phyloP scores from a whole-genome alignment of 2,113 vertebrate species.

The Porphyrio hochstetteri region DNA sequence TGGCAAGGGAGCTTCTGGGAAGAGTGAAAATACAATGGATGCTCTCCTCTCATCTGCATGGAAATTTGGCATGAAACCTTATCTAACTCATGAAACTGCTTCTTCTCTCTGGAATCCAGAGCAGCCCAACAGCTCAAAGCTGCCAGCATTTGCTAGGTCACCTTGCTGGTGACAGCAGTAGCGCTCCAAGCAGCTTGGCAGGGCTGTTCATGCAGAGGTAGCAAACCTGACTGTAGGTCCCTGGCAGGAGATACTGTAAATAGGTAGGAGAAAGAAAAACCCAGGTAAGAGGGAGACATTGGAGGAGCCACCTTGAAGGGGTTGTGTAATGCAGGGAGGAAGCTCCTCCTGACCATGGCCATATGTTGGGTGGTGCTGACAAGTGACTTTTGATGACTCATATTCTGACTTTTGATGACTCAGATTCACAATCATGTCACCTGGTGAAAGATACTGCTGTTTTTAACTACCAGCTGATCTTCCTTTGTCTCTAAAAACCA shows the following conservation, averaged over 20 bases:
- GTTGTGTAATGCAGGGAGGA: accelerated
- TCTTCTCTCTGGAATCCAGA: neutral
- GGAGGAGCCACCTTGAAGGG: neutral
- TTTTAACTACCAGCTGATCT: neutral
- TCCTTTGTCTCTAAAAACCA: neutral
- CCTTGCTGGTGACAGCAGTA: accelerated
- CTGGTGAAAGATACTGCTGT: neutral
- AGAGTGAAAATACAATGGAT: neutral
- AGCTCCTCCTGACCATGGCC: neutral
- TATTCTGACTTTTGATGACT: neutral
- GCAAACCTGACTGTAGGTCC: neutral
- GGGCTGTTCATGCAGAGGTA: accelerated
- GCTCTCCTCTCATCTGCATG: neutral
- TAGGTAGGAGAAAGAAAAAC: neutral
- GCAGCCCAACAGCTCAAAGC: neutral
- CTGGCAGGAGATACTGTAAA: neutral
- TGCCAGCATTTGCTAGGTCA: neutral
- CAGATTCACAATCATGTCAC: neutral
- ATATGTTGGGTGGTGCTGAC: neutral
- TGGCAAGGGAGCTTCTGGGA: neutral
- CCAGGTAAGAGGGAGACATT: neutral
- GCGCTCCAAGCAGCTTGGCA: neutral
- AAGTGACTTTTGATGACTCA: neutral
- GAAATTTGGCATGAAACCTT: neutral
- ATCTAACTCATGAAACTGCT: neutral